Conservation (phyloP, 2,888 invertebrate species). For the Pollenia angustigena region DNA sequence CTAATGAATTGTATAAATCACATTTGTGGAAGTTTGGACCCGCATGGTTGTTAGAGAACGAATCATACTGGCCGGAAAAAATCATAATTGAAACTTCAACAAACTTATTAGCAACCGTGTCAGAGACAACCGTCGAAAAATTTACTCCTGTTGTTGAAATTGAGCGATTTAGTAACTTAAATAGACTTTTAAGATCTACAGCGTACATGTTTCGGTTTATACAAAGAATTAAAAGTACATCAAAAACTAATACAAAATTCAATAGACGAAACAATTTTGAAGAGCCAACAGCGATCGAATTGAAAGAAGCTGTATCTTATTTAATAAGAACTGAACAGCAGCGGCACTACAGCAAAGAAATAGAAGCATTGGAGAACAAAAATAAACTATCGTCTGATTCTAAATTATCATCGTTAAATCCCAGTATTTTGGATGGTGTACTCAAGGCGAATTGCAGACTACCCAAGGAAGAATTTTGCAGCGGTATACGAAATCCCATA, state of each 20-base stretch:
- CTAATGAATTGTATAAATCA: conserved; percentile 18
- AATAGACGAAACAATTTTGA: not conserved
- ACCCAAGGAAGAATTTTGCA: too few relatives aligned
- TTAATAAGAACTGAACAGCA: too few relatives aligned
- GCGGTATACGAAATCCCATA: too few relatives aligned
- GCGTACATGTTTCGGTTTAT: conserved; percentile 46
- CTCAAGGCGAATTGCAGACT: too few relatives aligned
- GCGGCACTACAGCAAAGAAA: too few relatives aligned
- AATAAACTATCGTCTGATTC: too few relatives aligned
- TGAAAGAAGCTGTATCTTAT: too few relatives aligned
- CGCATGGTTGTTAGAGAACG: conserved; percentile 15
- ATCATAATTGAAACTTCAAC: not conserved
- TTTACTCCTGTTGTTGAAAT: conserved; percentile 26
- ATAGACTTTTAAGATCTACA: conserved; percentile 39
- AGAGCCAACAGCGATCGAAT: conserved; percentile 1
- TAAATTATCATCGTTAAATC: too few relatives aligned
- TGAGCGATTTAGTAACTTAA: conserved; percentile 40
- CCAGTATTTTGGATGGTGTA: too few relatives aligned
- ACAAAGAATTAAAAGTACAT: conserved; percentile 1
- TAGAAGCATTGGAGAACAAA: too few relatives aligned
- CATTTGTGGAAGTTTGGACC: not conserved
- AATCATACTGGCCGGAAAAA: conserved; percentile 12
- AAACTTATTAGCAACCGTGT: not conserved
- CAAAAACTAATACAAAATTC: not conserved
- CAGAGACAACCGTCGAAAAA: not conserved